Conservation (phyloP, 2,113 vertebrate species). For the Shinisaurus crocodilurus region DNA sequence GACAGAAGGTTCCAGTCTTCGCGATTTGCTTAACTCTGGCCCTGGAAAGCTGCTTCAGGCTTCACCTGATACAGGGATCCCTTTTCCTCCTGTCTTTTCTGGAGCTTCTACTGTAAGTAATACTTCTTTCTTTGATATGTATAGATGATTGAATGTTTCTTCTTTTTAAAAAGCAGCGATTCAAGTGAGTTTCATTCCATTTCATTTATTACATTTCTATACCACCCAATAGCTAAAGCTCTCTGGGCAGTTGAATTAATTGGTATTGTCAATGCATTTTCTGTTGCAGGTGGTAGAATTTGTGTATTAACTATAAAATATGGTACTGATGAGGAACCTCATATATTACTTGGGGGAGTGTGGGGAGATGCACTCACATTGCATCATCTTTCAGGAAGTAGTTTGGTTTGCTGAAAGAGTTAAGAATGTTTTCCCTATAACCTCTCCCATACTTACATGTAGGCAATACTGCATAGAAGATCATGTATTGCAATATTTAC, state of each 20-base stretch:
- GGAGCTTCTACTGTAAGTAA: constrained; percentile 86
- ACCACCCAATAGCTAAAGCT: no score
- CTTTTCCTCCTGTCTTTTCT: constrained; percentile 95
- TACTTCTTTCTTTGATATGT: neutral
- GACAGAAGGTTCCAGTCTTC: constrained; percentile 94
- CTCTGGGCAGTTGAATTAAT: neutral
- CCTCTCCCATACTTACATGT: neutral
- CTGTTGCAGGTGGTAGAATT: neutral
- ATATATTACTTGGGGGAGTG: neutral
- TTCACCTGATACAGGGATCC: constrained; percentile 87
- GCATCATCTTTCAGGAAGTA: neutral
- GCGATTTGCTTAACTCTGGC: constrained; percentile 95
- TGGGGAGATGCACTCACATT: neutral
- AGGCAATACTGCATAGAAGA: neutral
- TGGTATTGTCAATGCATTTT: neutral
- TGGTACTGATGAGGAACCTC: neutral
- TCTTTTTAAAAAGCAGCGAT: neutral
- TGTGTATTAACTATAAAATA: neutral
- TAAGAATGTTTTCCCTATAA: neutral
- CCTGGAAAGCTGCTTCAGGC: constrained; percentile 94
- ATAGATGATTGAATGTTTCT: neutral
- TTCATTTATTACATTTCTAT: no score
- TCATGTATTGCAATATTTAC: neutral
- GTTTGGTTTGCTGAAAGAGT: neutral
- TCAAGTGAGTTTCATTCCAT: neutral